Base-by-base conservation (phyloP, 2,797 vertebrate species). In the Cyclopterus lumpus region DNA sequence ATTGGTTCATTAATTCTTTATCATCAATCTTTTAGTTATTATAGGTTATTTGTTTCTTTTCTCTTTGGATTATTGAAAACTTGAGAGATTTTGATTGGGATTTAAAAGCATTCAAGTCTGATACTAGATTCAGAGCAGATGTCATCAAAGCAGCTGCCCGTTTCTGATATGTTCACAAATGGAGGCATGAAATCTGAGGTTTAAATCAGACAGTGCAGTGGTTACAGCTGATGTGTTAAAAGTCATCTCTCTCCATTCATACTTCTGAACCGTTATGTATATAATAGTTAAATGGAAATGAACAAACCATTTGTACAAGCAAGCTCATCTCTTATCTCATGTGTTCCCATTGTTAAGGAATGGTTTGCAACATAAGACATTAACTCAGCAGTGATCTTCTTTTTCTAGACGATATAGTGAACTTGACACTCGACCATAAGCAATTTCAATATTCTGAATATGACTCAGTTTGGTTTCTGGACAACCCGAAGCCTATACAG, bases 401-500 rank as follows among this genome's bases (percentile, higher is more conserved):
- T 59, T 59, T 22, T 22, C 0, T 1, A 71, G 12, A 54, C 22
- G 8, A 7, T 14, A 48, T 30, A 24, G 6, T 20, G 15, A 49
- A 38, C 5, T 2, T 40, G 49, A 57, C 22, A 18, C 16, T 58
- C 9, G 46, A 34, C n/a, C 18, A 63, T 12, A 58, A n/a, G 8
- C 1, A 48, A 18, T 46, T 24, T 8, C 6, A 55, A 49, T 72
- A 20, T 32, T 66, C 48, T 49, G 30, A 22, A 9, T 28, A 72
- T 72, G 79, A 72, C 51, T 76, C 62, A 57, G 8, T 22, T 3
- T 75, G 57, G 26, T 8, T 36, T 10, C 18, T 46, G 68, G 64
- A 44, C 76, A 72, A 28, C 22, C 48, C 16, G 16, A 2, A 51
- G 12, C 0, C 1, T 30, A 32, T 4, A 20, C 2, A n/a, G 2